Evolutionary conservation across 2,113 vertebrate genomes (phyloP), one percentile per base, ranked within the genome.

Genomic region (Nicator chloris): DNA sequence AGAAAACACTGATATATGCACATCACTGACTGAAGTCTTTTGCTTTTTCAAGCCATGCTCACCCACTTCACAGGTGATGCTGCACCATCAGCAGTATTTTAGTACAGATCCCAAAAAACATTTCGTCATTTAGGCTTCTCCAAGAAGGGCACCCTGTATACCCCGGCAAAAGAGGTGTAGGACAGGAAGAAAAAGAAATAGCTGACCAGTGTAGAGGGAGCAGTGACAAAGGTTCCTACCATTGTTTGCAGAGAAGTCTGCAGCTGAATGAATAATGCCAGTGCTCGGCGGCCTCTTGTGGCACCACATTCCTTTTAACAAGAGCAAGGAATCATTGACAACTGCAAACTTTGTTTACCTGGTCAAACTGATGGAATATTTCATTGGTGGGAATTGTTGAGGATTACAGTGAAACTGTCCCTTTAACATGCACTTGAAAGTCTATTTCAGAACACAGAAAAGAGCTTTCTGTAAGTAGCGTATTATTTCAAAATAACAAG

Each of bases 1-100:
- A 77, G 88, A 95, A 95, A 94, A 75, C 88, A 78, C 49, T 82
- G 75, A 83, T 64, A 86, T 39, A 95, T 56, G 79, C 88, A 86
- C 61, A 90, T 20, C 80, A 65, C 61, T 71, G 80, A 92, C 72
- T 84, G 56, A 86, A 83, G 39, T 12, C 20, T 85, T 66, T 70
- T 92, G 51, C 35, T 71, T 95, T 93, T 92, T 81, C 82, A 93
- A 90, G 56, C 51, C 56, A 24, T 56, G 44, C 42, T 93, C 33
- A 75, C 40, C 31, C 65, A 82, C 75, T 84, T 91, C 94, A 87
- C 80, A 83, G 72, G 5, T 88, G 69, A 70, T 60, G 64, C 57
- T 86, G 56, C 10, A 14, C 47, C 64, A 88, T 84, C 85, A 93
- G 94, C 79, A 91, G 50, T 90, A 94, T 76, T 84, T 94, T 76